Percentiles rank a stretch among this genome's conserved stretches.
phyloP scores from a whole-genome alignment of 2,113 vertebrate genomes.

The Chloebia gouldiae region DNA sequence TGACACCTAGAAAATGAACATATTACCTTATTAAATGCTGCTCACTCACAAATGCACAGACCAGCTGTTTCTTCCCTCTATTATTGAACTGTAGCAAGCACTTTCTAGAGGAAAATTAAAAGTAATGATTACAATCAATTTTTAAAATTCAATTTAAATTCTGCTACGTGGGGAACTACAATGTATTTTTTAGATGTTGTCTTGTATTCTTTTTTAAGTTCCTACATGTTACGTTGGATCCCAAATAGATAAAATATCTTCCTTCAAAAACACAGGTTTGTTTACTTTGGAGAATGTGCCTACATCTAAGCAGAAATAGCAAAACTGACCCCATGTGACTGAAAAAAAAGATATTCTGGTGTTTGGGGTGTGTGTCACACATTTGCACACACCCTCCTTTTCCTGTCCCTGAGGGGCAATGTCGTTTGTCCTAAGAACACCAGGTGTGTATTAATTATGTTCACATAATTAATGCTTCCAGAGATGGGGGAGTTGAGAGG shows the following conservation, averaged over 20 bases:
- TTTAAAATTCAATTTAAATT: neutral
- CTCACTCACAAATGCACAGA: constrained; percentile 40
- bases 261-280: neutral
- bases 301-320: neutral
- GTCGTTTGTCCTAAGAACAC: neutral
- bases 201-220: neutral
- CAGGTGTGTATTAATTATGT: neutral
- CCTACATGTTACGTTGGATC: neutral
- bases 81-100: constrained; percentile 11
- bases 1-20: constrained; percentile 46
- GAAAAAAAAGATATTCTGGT: neutral
- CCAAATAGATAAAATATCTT: neutral
- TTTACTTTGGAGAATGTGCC: neutral
- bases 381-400: neutral
- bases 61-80: constrained; percentile 41
- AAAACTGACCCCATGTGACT: neutral
- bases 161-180: neutral
- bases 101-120: constrained; percentile 50
- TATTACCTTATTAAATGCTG: constrained; percentile 50
- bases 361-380: neutral
- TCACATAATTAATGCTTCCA: neutral
- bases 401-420: neutral
- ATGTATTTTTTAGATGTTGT: neutral
- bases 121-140: constrained; percentile 48
- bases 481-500: neutral